Evolutionary conservation across 2,797 vertebrate species (phyloP).

Genomic region (Siniperca obscura): DNA sequence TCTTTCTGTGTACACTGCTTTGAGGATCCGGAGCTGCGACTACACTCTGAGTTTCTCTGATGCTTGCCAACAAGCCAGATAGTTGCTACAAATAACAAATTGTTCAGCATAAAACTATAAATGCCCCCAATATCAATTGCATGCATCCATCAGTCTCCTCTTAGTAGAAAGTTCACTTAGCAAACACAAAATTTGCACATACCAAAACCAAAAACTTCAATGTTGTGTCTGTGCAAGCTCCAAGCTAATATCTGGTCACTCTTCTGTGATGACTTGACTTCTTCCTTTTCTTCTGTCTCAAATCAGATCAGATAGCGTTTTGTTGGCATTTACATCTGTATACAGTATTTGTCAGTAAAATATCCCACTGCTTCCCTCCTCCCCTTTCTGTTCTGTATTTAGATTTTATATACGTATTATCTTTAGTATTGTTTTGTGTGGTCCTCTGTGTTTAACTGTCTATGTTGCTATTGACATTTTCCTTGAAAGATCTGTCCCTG

Average conservation of each 20-base stretch:
- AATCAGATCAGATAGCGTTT: conserved; percentile 10
- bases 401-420: background rate
- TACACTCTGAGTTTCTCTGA: conserved; percentile 53
- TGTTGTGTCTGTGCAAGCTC: background rate
- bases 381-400: background rate
- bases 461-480: background rate
- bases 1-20: conserved; percentile 50
- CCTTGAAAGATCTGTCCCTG: background rate
- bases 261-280: conserved; percentile 1
- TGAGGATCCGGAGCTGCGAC: conserved; percentile 51
- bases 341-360: background rate
- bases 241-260: background rate
- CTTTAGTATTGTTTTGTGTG: background rate
- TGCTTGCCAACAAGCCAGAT: conserved; percentile 61
- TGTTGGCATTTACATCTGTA: background rate
- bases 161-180: conserved; percentile 12
- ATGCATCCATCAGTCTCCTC: background rate
- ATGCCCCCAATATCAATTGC: conserved; percentile 42
- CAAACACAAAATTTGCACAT: conserved; percentile 19
- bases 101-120: conserved; percentile 45
- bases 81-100: conserved; percentile 63
- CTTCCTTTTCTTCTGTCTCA: background rate
- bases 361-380: background rate
- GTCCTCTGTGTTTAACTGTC: background rate
- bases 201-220: background rate